phyloP scores from a whole-genome alignment of 2,888 invertebrate genomes.

The Timema podura region DNA sequence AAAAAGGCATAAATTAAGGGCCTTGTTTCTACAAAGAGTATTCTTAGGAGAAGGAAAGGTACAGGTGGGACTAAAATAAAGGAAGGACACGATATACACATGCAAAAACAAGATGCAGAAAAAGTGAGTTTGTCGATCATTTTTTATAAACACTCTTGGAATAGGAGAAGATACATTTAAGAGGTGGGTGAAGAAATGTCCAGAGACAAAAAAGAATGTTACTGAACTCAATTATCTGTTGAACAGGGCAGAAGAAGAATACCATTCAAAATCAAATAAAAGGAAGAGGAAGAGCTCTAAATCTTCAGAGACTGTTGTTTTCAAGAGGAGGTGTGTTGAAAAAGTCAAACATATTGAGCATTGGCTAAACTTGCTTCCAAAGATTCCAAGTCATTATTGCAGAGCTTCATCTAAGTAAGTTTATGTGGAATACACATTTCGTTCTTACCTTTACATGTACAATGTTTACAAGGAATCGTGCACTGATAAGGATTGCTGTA shows the following conservation, averaged over 20 bases:
- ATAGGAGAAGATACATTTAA: slow-evolving; percentile 3
- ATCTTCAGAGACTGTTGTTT: no score
- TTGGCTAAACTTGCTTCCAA: slow-evolving; percentile 6
- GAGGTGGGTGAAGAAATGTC: not conserved
- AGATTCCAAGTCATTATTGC: slow-evolving; percentile 9
- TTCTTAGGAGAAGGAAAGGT: slow-evolving; percentile 7
- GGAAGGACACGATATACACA: not conserved
- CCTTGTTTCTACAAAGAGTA: not conserved
- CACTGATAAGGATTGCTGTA: not conserved
- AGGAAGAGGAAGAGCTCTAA: not conserved
- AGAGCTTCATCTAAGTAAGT: not conserved
- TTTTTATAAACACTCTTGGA: not conserved
- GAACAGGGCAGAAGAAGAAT: no score
- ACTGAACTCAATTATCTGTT: no score
- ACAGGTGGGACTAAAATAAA: slow-evolving; percentile 7
- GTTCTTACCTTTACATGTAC: slow-evolving; percentile 1
- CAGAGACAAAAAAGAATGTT: not conserved
- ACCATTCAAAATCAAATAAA: not conserved
- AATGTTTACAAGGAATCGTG: slow-evolving; percentile 7
- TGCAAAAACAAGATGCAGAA: slow-evolving; percentile 1
- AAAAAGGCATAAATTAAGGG: not conserved
- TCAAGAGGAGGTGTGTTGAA: not conserved
- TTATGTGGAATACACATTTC: slow-evolving; percentile 7
- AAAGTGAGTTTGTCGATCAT: not conserved
- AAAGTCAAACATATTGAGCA: not conserved